phyloP scores from a whole-genome alignment of 30 jellyfish, hydroid and myxozoan species.

The Hydractinia echinata region DNA sequence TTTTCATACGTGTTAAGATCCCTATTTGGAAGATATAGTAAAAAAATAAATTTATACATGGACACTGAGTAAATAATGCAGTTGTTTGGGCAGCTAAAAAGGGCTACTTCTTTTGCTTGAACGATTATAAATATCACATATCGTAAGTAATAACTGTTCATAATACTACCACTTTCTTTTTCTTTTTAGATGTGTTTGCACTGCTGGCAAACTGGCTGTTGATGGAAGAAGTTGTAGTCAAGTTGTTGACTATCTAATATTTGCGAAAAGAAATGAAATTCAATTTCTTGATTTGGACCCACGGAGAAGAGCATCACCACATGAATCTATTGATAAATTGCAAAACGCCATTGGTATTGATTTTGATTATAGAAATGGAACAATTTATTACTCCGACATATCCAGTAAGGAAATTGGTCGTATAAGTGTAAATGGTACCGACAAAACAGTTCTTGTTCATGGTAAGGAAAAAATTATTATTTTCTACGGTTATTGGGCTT shows the following conservation, averaged over 20 bases:
- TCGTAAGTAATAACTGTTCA: background rate
- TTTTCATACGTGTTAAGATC: too few species aligned
- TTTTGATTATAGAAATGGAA: constrained; percentile 45
- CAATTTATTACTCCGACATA: constrained; percentile 80
- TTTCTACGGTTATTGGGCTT: too few species aligned
- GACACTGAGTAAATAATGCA: too few species aligned
- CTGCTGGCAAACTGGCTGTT: constrained; percentile 62
- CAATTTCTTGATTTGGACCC: constrained; percentile 67
- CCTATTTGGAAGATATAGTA: too few species aligned
- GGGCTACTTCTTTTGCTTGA: background rate
- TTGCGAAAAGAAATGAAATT: constrained; percentile 89
- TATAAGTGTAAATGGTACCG: constrained; percentile 61
- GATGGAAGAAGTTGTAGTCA: constrained; percentile 58
- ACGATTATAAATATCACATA: background rate
- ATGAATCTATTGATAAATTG: constrained; percentile 59
- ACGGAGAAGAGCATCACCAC: constrained; percentile 51
- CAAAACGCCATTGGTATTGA: constrained; percentile 91
- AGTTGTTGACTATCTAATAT: constrained; percentile 49
- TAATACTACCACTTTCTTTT: background rate
- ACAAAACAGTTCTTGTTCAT: constrained; percentile 48
- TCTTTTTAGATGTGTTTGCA: constrained; percentile 70
- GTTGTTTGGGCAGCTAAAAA: background rate
- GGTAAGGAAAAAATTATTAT: constrained; percentile 24
- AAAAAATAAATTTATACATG: too few species aligned
- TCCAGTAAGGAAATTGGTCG: constrained; percentile 77